Base-by-base conservation (phyloP, 2,888 invertebrate species). In the Stictocephala bisonia region DNA sequence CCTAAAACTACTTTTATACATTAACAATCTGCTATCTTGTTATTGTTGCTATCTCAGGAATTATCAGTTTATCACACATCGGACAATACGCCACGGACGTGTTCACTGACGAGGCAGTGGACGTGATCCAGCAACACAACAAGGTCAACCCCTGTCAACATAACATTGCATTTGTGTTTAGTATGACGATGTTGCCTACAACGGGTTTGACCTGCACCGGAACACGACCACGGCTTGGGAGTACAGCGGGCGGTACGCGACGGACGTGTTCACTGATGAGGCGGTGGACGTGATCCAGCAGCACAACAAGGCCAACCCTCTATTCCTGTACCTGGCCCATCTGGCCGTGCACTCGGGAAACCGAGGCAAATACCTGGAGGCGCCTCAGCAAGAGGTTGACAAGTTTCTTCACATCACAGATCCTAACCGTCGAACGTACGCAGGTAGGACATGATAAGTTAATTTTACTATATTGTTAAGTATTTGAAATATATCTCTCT, bases 351-450 rank as follows among this genome's bases (percentile, higher is more conserved):
- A 88, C 79, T 85, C 85, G 44, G 86, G 84, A 3, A 87, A 87
- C 79, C 24, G 73, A 9, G 81, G 79, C 7, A 78, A 79, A 53
- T 56, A 75, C 24, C 72, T 81, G 51, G 81, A 81, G 68, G 81
- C 91, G 0, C 93, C 93, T 0, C 86, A 88, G 29, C 88, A 90
- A 75, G 88, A 88, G 40, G 88, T 94, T 2, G 84, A 90, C 44
- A 87, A 88, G 74, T 91, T 94, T 84, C 85, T 87, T 2, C 87
- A 93, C 80, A 90, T 95, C 35, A 84, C 88, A 20, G 90, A 92
- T 79, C 85, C 88, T 0, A 87, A 90, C 66, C 86, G 94, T 76
- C 86, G 91, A 79, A 88, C 89, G 48, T 93, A 88, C 81, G 92
- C 93, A 82, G 93, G 94, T 93, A 83, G 79, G n/a, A n/a, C n/a